A percentile compares a stretch with the other conserved stretches of the same genome.
These are phyloP conservation scores for Perognathus longimembris DNA, from an alignment of 2,113 vertebrate species.

Conservation along the genomic window DNA sequence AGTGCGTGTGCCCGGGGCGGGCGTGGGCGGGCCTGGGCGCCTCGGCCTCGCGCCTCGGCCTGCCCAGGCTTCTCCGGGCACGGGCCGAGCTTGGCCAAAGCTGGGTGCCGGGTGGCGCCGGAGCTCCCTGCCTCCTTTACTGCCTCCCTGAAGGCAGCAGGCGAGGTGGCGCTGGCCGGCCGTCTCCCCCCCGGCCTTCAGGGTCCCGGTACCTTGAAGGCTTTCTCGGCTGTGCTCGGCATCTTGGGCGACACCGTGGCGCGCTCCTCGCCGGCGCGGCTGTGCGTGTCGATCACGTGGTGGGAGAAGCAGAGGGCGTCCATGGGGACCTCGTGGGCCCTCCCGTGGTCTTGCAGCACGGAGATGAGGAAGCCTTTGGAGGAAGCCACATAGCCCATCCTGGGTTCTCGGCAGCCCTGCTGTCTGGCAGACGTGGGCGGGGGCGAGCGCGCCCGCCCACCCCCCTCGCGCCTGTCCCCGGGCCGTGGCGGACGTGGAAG, in stretches of 20 bases:
- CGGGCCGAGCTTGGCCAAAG: too few relatives aligned
- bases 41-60: too few relatives aligned
- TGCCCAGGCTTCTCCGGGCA: background rate
- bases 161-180: too few relatives aligned
- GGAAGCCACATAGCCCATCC: background rate
- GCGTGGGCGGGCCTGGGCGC: background rate
- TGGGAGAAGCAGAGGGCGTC: slow-evolving; percentile 80
- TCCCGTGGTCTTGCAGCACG: slow-evolving; percentile 81
- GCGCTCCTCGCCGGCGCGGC: background rate
- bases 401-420: background rate
- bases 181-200: too few relatives aligned
- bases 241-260: background rate
- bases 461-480: too few relatives aligned
- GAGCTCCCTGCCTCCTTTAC: too few relatives aligned
- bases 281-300: slow-evolving; percentile 17
- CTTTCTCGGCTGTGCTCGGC: slow-evolving; percentile 56
- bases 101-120: too few relatives aligned
- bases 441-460: too few relatives aligned
- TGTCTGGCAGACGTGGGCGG: too few relatives aligned
- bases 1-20: too few relatives aligned
- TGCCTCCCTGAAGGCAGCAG: too few relatives aligned
- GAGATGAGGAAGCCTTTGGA: slow-evolving; percentile 82
- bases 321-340: slow-evolving; percentile 62
- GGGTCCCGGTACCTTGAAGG: slow-evolving; percentile 78
- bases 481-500: too few relatives aligned